phyloP scores from a whole-genome alignment of 2,888 invertebrate species.

The Amphiduros pacificus region DNA sequence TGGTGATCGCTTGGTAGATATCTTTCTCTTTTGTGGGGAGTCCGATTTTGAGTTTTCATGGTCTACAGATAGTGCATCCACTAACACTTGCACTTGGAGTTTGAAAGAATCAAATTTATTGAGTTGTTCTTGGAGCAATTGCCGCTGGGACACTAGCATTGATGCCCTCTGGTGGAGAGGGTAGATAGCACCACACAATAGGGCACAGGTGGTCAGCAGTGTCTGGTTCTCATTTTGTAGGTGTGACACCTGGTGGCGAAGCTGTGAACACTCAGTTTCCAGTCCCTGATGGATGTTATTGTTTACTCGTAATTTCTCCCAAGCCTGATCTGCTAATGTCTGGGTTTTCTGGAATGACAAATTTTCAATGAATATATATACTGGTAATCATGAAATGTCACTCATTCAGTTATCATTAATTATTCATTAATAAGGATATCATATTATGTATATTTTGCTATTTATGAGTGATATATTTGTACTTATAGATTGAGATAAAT shows the following conservation, averaged over 20 bases:
- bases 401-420: too few species aligned
- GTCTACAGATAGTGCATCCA: neutral
- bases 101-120: constrained; percentile 43
- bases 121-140: constrained; percentile 45
- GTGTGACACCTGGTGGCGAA: constrained; percentile 39
- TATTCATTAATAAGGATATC: neutral
- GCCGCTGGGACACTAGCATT: constrained; percentile 40
- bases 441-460: neutral
- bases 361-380: neutral
- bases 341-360: constrained; percentile 47
- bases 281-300: constrained; percentile 49
- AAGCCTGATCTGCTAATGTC: constrained; percentile 52
- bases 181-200: constrained; percentile 51
- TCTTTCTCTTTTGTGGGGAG: constrained; percentile 29
- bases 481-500: too few species aligned
- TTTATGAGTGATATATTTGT: neutral
- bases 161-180: constrained; percentile 44
- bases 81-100: constrained; percentile 30
- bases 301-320: constrained; percentile 51
- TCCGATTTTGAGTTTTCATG: constrained; percentile 18
- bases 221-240: constrained; percentile 38
- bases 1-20: constrained; percentile 20
- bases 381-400: too few species aligned
- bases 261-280: constrained; percentile 47
- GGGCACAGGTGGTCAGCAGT: constrained; percentile 46